phyloP scores from a whole-genome alignment of 1,140 invertebrate genomes.

The Philaenus spumarius region DNA sequence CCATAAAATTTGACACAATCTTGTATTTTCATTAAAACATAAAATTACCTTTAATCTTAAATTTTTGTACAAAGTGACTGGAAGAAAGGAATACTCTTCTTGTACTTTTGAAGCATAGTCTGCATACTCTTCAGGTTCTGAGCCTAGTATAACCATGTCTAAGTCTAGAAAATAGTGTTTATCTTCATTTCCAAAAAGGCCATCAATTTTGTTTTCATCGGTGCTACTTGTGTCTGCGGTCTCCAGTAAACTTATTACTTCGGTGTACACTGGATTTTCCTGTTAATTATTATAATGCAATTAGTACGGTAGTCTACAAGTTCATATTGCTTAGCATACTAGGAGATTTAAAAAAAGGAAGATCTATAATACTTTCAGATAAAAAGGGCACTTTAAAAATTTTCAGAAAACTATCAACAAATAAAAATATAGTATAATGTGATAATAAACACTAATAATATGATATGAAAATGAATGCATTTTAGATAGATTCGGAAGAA shows the following conservation, averaged over 20 bases:
- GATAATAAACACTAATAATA: too few relatives aligned
- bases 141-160: conserved; percentile 51
- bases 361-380: too few relatives aligned
- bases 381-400: too few relatives aligned
- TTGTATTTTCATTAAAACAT: too few relatives aligned
- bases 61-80: conserved; percentile 46
- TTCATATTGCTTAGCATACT: too few relatives aligned
- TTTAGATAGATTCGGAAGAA: too few relatives aligned
- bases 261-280: conserved; percentile 40
- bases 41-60: conserved; percentile 47
- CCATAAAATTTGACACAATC: too few relatives aligned
- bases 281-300: conserved; percentile 22
- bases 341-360: too few relatives aligned
- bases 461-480: too few relatives aligned
- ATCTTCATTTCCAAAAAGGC: conserved; percentile 49
- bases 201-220: conserved; percentile 50
- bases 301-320: too few relatives aligned
- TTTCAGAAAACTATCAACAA: too few relatives aligned
- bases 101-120: conserved; percentile 46
- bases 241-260: conserved; percentile 46
- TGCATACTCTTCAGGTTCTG: conserved; percentile 43
- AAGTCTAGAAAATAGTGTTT: conserved; percentile 55
- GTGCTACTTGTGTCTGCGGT: conserved; percentile 49
- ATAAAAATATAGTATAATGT: too few relatives aligned
- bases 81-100: conserved; percentile 50